A percentile compares a stretch with the other conserved stretches of the same genome.
phyloP scores from a whole-genome alignment of 2,888 invertebrate species.

The Pheosia gnoma region DNA sequence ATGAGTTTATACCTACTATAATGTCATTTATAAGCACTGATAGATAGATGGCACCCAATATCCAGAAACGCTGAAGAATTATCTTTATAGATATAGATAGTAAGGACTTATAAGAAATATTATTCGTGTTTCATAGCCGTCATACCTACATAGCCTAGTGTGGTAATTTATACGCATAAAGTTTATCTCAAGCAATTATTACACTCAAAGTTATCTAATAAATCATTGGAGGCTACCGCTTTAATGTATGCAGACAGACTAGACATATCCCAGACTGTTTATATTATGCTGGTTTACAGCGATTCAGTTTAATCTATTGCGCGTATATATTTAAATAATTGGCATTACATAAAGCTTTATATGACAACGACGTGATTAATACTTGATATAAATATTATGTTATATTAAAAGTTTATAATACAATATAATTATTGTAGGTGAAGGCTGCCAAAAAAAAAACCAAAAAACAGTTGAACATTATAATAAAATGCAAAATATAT shows the following conservation, averaged over 20 bases:
- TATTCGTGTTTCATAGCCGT: neutral
- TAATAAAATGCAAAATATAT: neutral
- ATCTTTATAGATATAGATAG: neutral
- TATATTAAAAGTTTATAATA: too few species aligned
- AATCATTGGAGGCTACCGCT: constrained; percentile 17
- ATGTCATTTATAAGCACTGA: constrained; percentile 11
- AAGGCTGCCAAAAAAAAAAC: too few species aligned
- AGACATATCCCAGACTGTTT: constrained; percentile 19
- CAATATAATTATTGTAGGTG: too few species aligned
- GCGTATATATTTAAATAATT: constrained; percentile 12
- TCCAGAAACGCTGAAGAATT: neutral
- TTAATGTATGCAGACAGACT: constrained; percentile 13
- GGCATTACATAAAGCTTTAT: neutral
- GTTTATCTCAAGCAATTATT: neutral
- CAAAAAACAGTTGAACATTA: neutral
- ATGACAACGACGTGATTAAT: neutral
- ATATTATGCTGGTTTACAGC: constrained; percentile 13
- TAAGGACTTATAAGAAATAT: neutral
- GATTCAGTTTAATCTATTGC: constrained; percentile 24
- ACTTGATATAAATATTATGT: neutral
- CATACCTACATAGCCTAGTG: too few species aligned
- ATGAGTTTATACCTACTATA: neutral
- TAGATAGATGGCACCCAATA: neutral
- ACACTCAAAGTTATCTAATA: neutral
- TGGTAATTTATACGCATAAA: too few species aligned